Base-by-base conservation (phyloP, 1,140 invertebrate genomes). In the Drosophila mauritiana region DNA sequence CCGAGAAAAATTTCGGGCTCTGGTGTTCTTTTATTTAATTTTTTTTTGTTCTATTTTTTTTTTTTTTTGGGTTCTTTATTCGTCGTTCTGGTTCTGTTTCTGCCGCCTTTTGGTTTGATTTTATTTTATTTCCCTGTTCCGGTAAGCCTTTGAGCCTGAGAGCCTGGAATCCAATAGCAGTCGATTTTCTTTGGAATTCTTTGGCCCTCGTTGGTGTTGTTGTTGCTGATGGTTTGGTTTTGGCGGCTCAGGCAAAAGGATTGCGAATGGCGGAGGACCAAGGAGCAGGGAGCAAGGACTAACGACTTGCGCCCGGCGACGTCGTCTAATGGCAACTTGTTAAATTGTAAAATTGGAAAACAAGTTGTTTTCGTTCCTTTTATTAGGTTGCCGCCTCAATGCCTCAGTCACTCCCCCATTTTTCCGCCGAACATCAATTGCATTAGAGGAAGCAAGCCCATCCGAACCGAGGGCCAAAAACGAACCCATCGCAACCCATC, bases 331-430 rank as follows among this genome's bases (percentile, higher is more conserved):
- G 85, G 85, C 78, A 84, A 88, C 88, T 91, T 91, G 88, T 91
- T 91, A 91, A 91, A 91, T 91, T 91, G 88, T 84, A 91, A 91
- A 91, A 91, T 91, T 91, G 88, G 88, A 91, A 91, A 91, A 91
- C 88, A 91, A 91, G 83, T 91, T 91, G 88, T 88, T 91, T 90
- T 91, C 84, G 85, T 89, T 89, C 80, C 84, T 89, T 89, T 89
- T 89, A 89, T 89, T 89, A 89, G 77, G 80, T 90, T 90, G 85
- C 84, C 84, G 84, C 84, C 84, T 88, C 83, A 88, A 73, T 77
- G 86, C 82, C 54, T 40, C 55, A 48, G 34, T 37, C 40, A 27
- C 46, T 31, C 34, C 55, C 55, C 59, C 48, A 34, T 20, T 42
- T 40, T 36, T n/a, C 13, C 39, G 49, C n/a, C 27, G 59, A 56